Percentiles rank a stretch among this genome's conserved stretches.
Conservation (phyloP, 2,113 vertebrate species). For the Fregetta grallaria region DNA sequence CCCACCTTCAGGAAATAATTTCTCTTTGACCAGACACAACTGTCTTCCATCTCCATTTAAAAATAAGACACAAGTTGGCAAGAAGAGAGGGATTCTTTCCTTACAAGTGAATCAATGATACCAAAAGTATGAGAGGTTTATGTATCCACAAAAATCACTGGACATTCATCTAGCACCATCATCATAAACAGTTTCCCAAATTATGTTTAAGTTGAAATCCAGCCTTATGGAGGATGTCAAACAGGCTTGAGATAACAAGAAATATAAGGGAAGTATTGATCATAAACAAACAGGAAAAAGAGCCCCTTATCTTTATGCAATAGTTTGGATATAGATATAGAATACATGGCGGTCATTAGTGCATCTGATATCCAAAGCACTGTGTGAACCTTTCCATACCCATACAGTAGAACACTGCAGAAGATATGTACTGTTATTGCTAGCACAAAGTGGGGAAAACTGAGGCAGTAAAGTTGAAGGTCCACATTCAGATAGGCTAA, state of each 20-base stretch:
- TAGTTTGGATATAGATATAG: background rate
- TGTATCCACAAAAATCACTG: background rate
- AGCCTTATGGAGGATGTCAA: background rate
- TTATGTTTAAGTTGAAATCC: background rate
- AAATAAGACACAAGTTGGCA: background rate
- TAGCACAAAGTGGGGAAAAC: background rate
- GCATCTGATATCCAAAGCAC: background rate
- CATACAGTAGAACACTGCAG: background rate
- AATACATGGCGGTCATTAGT: background rate
- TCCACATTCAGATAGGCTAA: background rate
- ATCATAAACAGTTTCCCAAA: background rate
- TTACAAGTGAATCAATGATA: background rate
- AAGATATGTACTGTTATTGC: accelerated
- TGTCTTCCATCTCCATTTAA: background rate
- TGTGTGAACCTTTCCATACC: background rate
- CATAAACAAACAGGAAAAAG: background rate
- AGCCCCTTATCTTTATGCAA: background rate
- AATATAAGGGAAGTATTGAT: background rate
- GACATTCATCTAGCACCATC: background rate
- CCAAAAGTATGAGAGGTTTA: background rate
- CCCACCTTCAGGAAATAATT: background rate
- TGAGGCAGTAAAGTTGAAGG: background rate
- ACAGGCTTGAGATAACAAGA: background rate
- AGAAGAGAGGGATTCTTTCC: background rate
- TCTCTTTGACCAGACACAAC: background rate